Base-by-base conservation (phyloP, 2,888 invertebrate genomes). In the Malacosoma neustria region DNA sequence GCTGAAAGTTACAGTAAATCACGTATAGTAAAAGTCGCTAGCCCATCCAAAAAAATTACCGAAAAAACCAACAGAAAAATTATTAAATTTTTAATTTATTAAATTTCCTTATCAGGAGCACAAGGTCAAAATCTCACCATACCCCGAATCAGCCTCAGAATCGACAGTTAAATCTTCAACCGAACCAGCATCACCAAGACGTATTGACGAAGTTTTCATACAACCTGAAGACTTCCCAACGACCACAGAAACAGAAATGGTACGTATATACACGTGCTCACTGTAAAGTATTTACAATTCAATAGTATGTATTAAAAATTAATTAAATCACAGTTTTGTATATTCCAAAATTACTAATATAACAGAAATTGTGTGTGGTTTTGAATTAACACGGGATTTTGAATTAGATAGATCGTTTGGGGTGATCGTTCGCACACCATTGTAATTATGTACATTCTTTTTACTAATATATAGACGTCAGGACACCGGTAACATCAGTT, bases 101-200 rank as follows among this genome's bases (percentile, higher is more conserved):
- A 31, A 33, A 34, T 38, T 34, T 38, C 54, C 43, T 46, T 37
- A 41, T 36, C 59, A 72, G 69, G 77, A 75, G 36, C 66, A 75
- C 45, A 72, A 76, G 51, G 75, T 84, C 45, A 72, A 76, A 46
- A 84, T 84, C 43, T 76, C 77, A 7, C 79, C 80, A 4, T 74
- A 73, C 43, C 64, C 74, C 1, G 80, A 73, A 37, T 61, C 72
- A 0, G 74, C 73, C 2, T 75, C 81, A 0, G 80, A 80, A 46
- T 56, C 74, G 0, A 68, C 54, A 30, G 54, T 74, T 29, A 73
- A 72, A 42, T 51, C 58, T 37, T 66, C 72, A 0, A 49, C 60
- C 7, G 57, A 57, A 13, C 60, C 66, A 2, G 49, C 52, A 2
- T 58, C 63, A 34, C 65, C 72, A 1, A 59, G 79, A 29, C 60